A percentile compares a stretch with the other conserved stretches of the same genome.
Evolutionary conservation across 1,140 invertebrate genomes (phyloP).

Genomic region (Saxidomus purpurata): DNA sequence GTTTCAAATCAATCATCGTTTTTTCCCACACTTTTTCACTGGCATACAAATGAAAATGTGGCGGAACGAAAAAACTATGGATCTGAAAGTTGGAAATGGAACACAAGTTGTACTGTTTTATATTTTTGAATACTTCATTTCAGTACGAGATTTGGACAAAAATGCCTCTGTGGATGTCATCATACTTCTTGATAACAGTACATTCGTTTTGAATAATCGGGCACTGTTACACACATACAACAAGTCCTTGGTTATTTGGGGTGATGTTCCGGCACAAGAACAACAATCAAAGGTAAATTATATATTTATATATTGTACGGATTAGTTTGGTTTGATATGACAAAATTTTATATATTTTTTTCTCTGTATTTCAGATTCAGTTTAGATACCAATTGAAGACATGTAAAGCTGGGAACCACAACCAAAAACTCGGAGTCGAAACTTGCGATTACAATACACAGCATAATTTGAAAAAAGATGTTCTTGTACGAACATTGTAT

Average conservation of each 20-base stretch:
- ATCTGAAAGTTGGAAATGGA: no score
- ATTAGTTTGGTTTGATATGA: not conserved
- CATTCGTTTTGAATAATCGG: not conserved
- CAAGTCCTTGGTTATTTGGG: not conserved
- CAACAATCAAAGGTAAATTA: not conserved
- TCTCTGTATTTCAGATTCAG: not conserved
- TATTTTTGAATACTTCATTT: not conserved
- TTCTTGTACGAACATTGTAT: not conserved
- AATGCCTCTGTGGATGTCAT: not conserved
- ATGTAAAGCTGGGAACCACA: not conserved
- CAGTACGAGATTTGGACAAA: not conserved
- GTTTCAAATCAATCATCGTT: no score
- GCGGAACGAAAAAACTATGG: no score
- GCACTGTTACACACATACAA: not conserved
- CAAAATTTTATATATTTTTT: not conserved
- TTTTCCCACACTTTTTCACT: no score
- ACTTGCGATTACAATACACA: not conserved
- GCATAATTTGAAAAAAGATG: not conserved
- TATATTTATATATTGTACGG: not conserved
- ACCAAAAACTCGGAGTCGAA: not conserved
- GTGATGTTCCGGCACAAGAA: not conserved
- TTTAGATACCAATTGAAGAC: not conserved
- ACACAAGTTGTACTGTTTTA: not conserved
- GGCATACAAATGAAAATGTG: no score
- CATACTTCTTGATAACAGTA: not conserved